A percentile compares a stretch with the other conserved stretches of the same genome.
Evolutionary conservation across 2,113 vertebrate genomes (phyloP).

Genomic region (Syngnathus typhle): DNA sequence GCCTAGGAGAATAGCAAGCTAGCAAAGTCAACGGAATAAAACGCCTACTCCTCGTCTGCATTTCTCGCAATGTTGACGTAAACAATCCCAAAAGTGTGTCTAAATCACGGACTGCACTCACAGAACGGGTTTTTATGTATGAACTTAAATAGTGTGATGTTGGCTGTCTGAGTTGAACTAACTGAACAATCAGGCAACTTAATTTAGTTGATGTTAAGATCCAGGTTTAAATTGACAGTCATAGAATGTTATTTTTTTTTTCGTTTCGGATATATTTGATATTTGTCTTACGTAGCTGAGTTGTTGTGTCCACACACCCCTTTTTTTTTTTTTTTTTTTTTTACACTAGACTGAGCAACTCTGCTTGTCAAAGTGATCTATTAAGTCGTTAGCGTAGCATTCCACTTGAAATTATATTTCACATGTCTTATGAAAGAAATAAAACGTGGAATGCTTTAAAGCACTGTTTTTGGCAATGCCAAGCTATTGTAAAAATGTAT

Average conservation of each 20-base stretch:
- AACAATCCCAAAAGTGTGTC: background rate
- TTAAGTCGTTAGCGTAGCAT: background rate
- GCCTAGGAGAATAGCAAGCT: slow-evolving; percentile 20
- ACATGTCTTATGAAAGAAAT: background rate
- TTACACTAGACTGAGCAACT: background rate
- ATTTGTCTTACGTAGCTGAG: background rate
- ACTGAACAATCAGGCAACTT: slow-evolving; percentile 1
- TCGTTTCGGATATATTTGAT: too few species aligned
- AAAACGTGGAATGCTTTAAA: too few species aligned
- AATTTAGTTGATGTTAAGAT: background rate
- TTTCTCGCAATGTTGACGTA: slow-evolving; percentile 17
- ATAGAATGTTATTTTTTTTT: too few species aligned
- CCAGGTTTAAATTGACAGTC: background rate
- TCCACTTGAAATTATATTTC: background rate
- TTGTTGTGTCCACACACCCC: background rate
- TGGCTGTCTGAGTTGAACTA: background rate
- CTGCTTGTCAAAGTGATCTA: background rate
- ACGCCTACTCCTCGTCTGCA: slow-evolving; percentile 38
- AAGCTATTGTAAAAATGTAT: too few species aligned
- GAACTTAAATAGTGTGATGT: background rate
- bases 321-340: background rate
- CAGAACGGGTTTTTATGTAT: background rate
- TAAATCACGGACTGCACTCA: background rate
- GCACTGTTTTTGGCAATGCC: too few species aligned
- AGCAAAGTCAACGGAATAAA: slow-evolving; percentile 32